phyloP scores from a whole-genome alignment of 2,888 invertebrate species.

The Neoitamus cyanurus region DNA sequence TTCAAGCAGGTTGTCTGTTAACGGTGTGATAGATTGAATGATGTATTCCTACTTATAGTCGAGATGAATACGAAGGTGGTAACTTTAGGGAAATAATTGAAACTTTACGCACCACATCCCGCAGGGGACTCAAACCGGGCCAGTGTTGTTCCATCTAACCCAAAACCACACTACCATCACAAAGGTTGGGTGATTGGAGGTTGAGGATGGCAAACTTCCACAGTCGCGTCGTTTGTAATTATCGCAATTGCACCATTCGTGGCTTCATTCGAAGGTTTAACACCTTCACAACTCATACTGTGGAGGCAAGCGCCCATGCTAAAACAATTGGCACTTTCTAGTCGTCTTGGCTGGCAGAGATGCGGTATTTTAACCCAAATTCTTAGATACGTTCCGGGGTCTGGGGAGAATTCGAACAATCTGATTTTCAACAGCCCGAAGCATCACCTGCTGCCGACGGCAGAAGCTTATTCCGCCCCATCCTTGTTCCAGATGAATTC shows the following conservation, averaged over 20 bases:
- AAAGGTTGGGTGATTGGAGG: neutral
- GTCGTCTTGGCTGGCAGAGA: neutral
- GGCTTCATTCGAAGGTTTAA: neutral
- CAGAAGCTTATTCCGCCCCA: neutral
- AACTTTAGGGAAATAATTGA: neutral
- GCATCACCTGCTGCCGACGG: neutral
- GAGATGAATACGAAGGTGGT: neutral
- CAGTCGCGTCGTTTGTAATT: neutral
- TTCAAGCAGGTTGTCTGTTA: neutral
- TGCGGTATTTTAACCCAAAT: neutral
- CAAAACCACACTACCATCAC: neutral
- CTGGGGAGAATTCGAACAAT: neutral
- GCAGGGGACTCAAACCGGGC: neutral
- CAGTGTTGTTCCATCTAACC: neutral
- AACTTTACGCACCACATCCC: neutral
- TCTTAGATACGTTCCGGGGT: neutral
- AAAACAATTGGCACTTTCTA: neutral
- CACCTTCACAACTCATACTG: neutral
- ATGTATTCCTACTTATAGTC: neutral
- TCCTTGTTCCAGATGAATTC: neutral
- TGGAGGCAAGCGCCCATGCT: neutral
- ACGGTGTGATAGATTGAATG: neutral
- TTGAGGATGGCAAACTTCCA: neutral
- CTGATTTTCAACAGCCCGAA: neutral
- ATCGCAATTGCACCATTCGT: neutral